A percentile compares a stretch with the other conserved stretches of the same genome.
Conservation (phyloP, 2,113 vertebrate genomes). For the Peromyscus maniculatus region DNA sequence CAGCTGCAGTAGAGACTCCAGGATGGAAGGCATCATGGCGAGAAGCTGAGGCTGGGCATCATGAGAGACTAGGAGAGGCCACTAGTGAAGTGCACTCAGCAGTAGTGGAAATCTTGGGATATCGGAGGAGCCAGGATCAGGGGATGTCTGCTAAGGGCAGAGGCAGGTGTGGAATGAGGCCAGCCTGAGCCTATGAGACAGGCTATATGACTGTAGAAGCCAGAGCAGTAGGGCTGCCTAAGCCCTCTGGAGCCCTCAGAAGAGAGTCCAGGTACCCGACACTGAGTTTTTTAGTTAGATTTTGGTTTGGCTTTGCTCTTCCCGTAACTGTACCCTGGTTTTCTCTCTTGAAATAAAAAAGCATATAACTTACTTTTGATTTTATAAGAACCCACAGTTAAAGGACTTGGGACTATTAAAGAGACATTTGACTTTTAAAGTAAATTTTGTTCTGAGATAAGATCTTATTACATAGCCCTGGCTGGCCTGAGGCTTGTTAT, state of each 20-base stretch:
- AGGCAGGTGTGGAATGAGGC: background rate
- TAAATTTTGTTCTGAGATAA: too few species aligned
- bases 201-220: background rate
- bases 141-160: background rate
- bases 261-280: background rate
- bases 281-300: too few species aligned
- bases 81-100: background rate
- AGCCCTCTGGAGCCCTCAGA: background rate
- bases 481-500: too few species aligned
- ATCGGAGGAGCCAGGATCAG: background rate
- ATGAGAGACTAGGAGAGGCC: background rate
- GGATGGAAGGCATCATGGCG: too few species aligned
- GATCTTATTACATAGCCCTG: too few species aligned
- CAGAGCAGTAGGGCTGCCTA: background rate
- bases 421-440: too few species aligned
- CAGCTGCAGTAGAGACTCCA: background rate
- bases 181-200: background rate
- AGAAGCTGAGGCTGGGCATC: background rate
- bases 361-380: too few species aligned
- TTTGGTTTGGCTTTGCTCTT: too few species aligned
- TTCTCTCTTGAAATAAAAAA: too few species aligned
- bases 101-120: background rate
- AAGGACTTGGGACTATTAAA: too few species aligned
- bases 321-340: too few species aligned
- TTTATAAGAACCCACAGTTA: too few species aligned